Percentiles rank a stretch among this genome's conserved stretches.
These are phyloP conservation scores for Peribatodes rhomboidaria DNA, from an alignment of 2,888 invertebrate genomes.

Conservation along the genomic window DNA sequence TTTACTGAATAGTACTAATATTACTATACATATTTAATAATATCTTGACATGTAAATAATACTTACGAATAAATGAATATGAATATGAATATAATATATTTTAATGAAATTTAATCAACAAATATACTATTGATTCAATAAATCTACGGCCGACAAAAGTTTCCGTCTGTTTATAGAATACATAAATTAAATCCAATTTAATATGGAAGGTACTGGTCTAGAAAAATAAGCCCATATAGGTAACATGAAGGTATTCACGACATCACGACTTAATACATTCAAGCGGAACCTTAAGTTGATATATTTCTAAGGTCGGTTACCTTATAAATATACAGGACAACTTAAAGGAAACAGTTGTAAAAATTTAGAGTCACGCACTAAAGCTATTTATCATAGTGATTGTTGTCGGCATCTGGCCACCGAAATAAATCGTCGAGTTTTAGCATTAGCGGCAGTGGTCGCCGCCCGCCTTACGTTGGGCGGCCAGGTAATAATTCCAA, in stretches of 20 bases:
- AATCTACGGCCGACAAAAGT: neutral
- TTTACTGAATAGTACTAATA: too few relatives aligned
- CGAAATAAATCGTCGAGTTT: conserved; percentile 79
- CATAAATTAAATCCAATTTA: neutral
- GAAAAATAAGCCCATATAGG: conserved; percentile 31
- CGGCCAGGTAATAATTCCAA: conserved; percentile 82
- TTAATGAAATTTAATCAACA: too few relatives aligned
- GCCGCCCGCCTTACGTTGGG: conserved; percentile 28
- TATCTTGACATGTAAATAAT: too few relatives aligned
- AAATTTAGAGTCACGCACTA: conserved; percentile 68
- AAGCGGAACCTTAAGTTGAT: conserved; percentile 45
- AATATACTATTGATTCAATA: neutral
- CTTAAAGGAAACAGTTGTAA: conserved; percentile 59
- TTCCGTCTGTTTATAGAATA: neutral
- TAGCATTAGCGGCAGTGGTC: conserved; percentile 62
- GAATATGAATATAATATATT: too few relatives aligned
- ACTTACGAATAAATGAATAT: too few relatives aligned
- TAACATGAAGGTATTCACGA: conserved; percentile 49
- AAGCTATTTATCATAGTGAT: conserved; percentile 76
- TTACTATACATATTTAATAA: too few relatives aligned
- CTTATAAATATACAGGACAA: conserved; percentile 44
- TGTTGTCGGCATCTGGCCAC: conserved; percentile 78
- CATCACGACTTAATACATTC: conserved; percentile 46
- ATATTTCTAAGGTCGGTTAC: conserved; percentile 39
- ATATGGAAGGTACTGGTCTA: conserved; percentile 11